Conservation (phyloP, 1,140 invertebrate genomes). For the Drosophila miranda region DNA sequence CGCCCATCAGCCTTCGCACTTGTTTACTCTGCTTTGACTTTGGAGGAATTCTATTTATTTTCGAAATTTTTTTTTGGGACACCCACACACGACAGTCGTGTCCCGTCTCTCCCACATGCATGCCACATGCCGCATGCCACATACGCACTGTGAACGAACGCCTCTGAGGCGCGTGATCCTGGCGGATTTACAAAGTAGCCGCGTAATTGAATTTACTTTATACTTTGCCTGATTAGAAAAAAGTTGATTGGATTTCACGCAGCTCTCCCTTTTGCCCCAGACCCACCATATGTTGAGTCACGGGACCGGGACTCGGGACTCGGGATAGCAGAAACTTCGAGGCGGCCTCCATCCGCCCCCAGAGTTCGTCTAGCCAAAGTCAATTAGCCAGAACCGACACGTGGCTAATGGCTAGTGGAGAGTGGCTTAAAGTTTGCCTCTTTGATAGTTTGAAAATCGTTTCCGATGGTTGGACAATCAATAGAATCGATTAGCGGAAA, state of each 20-base stretch:
- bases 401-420: slow-evolving; percentile 2
- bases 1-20: slow-evolving; percentile 21
- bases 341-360: background rate
- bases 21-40: slow-evolving; percentile 76
- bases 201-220: slow-evolving; percentile 81
- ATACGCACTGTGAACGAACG: slow-evolving; percentile 16
- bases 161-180: slow-evolving; percentile 65
- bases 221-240: slow-evolving; percentile 76
- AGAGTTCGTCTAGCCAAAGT: slow-evolving; percentile 17
- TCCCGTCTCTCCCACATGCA: slow-evolving; percentile 25
- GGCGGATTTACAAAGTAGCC: slow-evolving; percentile 74
- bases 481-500: no score
- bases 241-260: slow-evolving; percentile 70
- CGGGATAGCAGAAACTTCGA: background rate
- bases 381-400: slow-evolving; percentile 28
- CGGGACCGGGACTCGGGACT: no score
- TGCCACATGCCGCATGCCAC: slow-evolving; percentile 10
- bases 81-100: slow-evolving; percentile 36
- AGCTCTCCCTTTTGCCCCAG: slow-evolving; percentile 17
- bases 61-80: slow-evolving; percentile 70
- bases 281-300: no score
- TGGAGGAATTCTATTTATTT: slow-evolving; percentile 78
- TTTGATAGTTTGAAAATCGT: background rate
- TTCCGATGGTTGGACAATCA: no score
- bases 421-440: background rate